Base-by-base conservation (phyloP, 2,113 vertebrate species). In the Indri indri region DNA sequence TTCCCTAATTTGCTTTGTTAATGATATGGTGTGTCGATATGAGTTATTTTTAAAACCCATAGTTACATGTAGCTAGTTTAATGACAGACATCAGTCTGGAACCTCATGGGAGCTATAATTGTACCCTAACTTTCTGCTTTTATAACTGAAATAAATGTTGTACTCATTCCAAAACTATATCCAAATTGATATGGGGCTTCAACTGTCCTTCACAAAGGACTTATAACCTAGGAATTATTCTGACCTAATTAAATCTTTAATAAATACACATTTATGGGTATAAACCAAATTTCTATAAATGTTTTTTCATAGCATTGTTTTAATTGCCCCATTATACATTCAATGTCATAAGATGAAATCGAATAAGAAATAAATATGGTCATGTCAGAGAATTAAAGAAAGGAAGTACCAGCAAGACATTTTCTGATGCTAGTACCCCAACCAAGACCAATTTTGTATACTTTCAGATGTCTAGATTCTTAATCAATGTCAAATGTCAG, bases 31-130 rank as follows among this genome's bases (percentile, higher is more conserved):
- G 11, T 89, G 66, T 52, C 45, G 63, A 40, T 71, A 92, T 68
- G 45, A 97, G 86, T 42, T 93, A 66, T 83, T 97, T 97, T 85
- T 76, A 80, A 87, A 97, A 94, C 57, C 52, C 37, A 73, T 68
- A 81, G 68, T 77, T 95, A 84, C 3, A 73, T 52, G 32, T 45
- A 87, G 61, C 82, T 95, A 90, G 83, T 88, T 94, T 96, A 97
- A 97, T 97, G 96, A 97, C 87, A 97, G 87, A 63, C 59, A 95
- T 97, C 96, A 86, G 50, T 97, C 80, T 84, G 83, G 27, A 93
- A 18, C 13, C 10, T 84, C 87, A 84, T 77, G 47, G 50, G 90
- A 97, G 40, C 86, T 83, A 12, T 95, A 95, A 97, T 93, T 94
- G 17, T 74, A 70, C 52, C 52, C 79, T 68, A 79, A 91, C 6